Evolutionary conservation across 2,113 vertebrate species (phyloP), one percentile per base, ranked within the genome.

Genomic region (Paradoxurus hermaphroditus): DNA sequence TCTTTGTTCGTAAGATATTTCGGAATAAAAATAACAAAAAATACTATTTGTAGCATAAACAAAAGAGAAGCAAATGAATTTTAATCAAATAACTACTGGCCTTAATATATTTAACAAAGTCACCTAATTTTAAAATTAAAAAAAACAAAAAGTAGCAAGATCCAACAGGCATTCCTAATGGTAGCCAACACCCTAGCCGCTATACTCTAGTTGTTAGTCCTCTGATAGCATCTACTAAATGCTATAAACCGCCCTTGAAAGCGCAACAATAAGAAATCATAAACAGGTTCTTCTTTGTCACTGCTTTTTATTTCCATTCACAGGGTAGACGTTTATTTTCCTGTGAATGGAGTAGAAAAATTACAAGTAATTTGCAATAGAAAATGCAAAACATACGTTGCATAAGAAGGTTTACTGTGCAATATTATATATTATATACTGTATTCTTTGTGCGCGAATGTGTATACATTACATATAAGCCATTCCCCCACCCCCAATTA

Each of bases 371-470:
- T 44, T 51, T 68, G 86, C 91, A 8, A 44, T 11, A 97, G 63
- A 95, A 96, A 95, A 97, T n/a, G 36, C 44, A 95, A 93, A 29
- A 94, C 29, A 93, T 83, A 86, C 81, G n/a, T 92, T 96, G 59
- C 91, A 75, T 8, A 95, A 86, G 18, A 95, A 88, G n/a, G 83
- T 81, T 84, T 90, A 21, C 11, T 25, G 11, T 90, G 46, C 70
- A 87, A 88, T 67, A 36, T 3, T 27, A 95, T 84, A 21, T 27
- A 65, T 25, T 72, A 97, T 85, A n/a, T 73, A 96, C 18, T 67
- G 91, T 25, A 44, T n/a, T 36, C 84, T 19, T 65, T 23, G 73
- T 13, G 4, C 34, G 18, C 49, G 13, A 16, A 15, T 63, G 7
- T 21, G 14, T 68, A 0, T 31, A 7, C 12, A 29, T 62, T 51